Evolutionary conservation across 2,888 invertebrate species (phyloP), one percentile per base, ranked within the genome.

Genomic region (Chelonus formosanus): DNA sequence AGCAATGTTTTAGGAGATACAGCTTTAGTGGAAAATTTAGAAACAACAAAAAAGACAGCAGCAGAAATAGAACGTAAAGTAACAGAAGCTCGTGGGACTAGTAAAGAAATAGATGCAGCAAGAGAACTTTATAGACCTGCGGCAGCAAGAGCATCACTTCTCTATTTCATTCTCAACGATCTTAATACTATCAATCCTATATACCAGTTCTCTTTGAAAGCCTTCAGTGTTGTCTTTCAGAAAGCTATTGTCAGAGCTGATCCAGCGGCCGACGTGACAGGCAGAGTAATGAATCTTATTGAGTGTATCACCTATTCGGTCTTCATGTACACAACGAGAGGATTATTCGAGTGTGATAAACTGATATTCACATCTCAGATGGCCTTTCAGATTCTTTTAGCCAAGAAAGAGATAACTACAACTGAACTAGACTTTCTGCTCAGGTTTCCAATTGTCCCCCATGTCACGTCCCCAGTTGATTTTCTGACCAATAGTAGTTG

Each of bases 191-290:
- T 98, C 70, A 97, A 97, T 85, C 96, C 96, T 0, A 97, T 98
- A 76, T 98, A 98, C 84, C 97, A 97, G 83, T 98, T 98, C 85
- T 97, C 97, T 8, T 86, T 98, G 68, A 97, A 98, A 89, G 96
- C 97, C 2, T 97, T 97, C 85, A 96, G 95, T 84, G 96, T 96
- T n/a, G 97, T 97, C 40, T 97, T 97, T 83, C 96, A 96, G 87
- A 97, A 96, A 80, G 97, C 97, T 20, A 97, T 98, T 78, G 92
- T 93, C 53, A 91, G 90, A 80, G 95, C 97, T 0, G 92, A 94
- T 71, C 90, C 92, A 0, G 91, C 94, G 0, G 91, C 92, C 20
- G 92, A 91, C 72, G 93, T 97, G 0, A 87, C 89, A 43, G 86
- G 87, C 67, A 87, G 97, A 75, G 96, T 98, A 20, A 87, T 88